These are phyloP conservation scores for Cephalopachus bancanus DNA, from an alignment of 2,797 vertebrate genomes.

Conservation along the genomic window DNA sequence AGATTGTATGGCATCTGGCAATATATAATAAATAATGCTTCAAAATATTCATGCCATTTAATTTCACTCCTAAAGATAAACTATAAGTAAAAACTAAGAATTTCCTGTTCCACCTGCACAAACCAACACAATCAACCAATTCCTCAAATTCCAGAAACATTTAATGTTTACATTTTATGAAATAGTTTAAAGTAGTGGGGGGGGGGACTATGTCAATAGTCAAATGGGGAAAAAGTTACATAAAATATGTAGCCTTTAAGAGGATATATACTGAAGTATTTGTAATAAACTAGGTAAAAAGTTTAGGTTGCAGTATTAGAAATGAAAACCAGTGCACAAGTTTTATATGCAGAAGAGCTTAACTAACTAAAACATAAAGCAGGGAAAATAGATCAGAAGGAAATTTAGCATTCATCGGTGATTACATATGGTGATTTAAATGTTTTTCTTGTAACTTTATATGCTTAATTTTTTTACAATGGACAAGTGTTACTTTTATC, in stretches of 20 bases:
- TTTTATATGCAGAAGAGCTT: background rate
- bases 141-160: slow-evolving; percentile 24
- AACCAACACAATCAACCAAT: background rate
- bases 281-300: background rate
- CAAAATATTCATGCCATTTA: slow-evolving; percentile 8
- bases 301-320: background rate
- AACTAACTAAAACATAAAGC: background rate
- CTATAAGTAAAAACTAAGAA: slow-evolving; percentile 30
- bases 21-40: background rate
- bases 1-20: background rate
- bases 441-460: slow-evolving; percentile 32
- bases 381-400: slow-evolving; percentile 14
- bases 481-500: slow-evolving; percentile 23
- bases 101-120: background rate
- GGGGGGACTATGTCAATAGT: slow-evolving; percentile 4
- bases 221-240: background rate
- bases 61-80: slow-evolving; percentile 21
- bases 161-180: background rate
- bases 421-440: slow-evolving; percentile 5
- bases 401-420: slow-evolving; percentile 21
- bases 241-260: background rate
- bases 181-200: slow-evolving; percentile 57
- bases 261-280: background rate
- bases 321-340: background rate
- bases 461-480: background rate